A percentile compares a stretch with the other conserved stretches of the same genome.
These are phyloP conservation scores for Bedellia somnulentella DNA, from an alignment of 2,888 invertebrate species.

Conservation along the genomic window DNA sequence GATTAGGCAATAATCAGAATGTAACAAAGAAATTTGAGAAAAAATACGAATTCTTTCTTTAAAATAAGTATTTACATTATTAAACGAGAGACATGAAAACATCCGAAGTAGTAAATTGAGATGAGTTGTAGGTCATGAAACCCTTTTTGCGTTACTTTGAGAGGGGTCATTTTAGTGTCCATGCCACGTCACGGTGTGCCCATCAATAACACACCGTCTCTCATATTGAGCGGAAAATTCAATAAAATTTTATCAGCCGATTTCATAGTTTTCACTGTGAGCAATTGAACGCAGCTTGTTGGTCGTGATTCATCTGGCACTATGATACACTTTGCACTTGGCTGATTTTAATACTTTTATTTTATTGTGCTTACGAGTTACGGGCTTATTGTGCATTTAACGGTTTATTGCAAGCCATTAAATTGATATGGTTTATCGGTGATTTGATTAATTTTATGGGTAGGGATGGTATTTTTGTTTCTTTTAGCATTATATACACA, in stretches of 20 bases:
- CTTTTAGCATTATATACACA: no score
- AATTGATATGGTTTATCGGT: no score
- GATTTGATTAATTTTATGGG: no score
- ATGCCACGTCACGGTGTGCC: conserved; percentile 28
- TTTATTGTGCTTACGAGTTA: no score
- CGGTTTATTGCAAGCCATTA: no score
- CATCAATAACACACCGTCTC: conserved; percentile 42
- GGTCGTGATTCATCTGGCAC: conserved; percentile 17
- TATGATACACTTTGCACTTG: conserved; percentile 10
- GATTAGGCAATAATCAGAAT: no score
- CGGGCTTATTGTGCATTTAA: no score
- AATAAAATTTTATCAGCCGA: conserved; percentile 46
- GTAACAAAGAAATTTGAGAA: no score
- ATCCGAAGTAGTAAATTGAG: conserved; percentile 6
- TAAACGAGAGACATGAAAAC: no score
- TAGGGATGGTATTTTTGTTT: no score
- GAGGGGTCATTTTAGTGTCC: conserved; percentile 18
- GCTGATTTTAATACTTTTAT: conserved; percentile 6
- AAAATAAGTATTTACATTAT: no score
- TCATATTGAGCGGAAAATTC: conserved; percentile 48
- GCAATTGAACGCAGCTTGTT: conserved; percentile 16
- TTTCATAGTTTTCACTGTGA: conserved; percentile 30
- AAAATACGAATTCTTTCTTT: no score
- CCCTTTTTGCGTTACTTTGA: neutral
- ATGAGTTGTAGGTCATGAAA: neutral